Evolutionary conservation across 2,888 invertebrate species (phyloP), one percentile per base, ranked within the genome.

Genomic region (Nomada hirtipes): DNA sequence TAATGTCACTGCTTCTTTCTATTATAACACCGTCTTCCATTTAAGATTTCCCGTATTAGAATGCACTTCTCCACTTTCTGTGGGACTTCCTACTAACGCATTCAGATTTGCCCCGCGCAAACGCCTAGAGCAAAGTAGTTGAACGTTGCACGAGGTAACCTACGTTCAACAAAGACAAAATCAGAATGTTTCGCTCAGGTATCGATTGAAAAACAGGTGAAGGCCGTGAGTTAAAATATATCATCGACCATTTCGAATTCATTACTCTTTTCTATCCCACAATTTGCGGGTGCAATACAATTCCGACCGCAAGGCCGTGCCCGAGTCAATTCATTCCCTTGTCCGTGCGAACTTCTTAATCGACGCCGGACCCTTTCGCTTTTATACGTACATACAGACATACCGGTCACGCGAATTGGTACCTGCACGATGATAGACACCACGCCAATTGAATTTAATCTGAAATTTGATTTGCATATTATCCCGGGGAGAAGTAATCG

Each of bases 381-480:
- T 13, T 50, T 18, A 2, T 18, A 18, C 20, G 47, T 47, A 23
- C 53, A 44, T 23, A 26, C 23, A 50, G n/a, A 20, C 13, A 20
- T 9, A 57, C 11, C 23, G 75, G 70, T 67, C 60, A 57, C 55
- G 47, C 55, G 71, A 80, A 82, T 80, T 76, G 72, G 75, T 61
- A 68, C 63, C 68, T 42, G 59, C 47, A 47, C 63, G 61, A 64
- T 72, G 82, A 80, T 82, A 76, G 76, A 76, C 61, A 55, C 55
- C 36, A n/a, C 57, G 36, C 67, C 75, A 36, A 82, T 82, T 76
- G 72, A 72, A 70, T 83, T 83, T 78, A 75, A 82, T 83, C 78
- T 69, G 57, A 71, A 76, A 76, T 79, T 82, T 60, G 61, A 73
- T 80, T 82, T 80, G 82, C 80, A 80, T 82, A 74, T 78, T 78